Conservation (phyloP, 2,797 vertebrate genomes). For the Crenuchus spilurus region DNA sequence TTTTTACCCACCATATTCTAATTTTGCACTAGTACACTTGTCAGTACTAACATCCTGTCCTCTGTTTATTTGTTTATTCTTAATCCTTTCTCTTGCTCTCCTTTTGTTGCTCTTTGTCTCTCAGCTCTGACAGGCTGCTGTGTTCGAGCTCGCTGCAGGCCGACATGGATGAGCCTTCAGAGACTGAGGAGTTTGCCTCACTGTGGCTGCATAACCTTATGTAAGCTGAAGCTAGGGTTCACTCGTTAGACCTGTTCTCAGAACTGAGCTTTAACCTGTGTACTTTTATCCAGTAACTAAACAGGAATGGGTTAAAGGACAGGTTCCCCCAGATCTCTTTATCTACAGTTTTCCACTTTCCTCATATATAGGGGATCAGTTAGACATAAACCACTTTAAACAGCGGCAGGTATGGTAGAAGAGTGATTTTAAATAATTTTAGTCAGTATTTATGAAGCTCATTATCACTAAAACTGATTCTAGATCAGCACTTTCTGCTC, state of each 20-base stretch:
- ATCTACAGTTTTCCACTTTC: too few species aligned
- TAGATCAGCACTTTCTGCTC: too few species aligned
- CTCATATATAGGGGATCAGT: too few species aligned
- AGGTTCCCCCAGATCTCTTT: too few species aligned
- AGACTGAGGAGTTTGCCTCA: constrained; percentile 74
- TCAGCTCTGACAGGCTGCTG: constrained; percentile 28
- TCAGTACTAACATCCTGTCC: neutral
- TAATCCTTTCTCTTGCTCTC: neutral
- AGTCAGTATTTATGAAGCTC: too few species aligned
- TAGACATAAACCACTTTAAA: too few species aligned
- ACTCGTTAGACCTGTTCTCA: neutral
- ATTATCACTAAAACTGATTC: too few species aligned
- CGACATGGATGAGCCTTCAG: constrained; percentile 29
- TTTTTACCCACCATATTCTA: neutral
- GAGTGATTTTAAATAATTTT: too few species aligned
- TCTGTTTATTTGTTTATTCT: neutral
- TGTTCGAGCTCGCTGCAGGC: constrained; percentile 8
- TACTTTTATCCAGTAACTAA: too few species aligned
- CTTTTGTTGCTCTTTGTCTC: neutral
- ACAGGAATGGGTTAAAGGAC: too few species aligned
- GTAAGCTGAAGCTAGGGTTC: constrained; percentile 41
- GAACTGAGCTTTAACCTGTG: neutral
- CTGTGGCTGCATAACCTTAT: constrained; percentile 67
- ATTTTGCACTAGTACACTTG: neutral
- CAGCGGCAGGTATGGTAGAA: too few species aligned